phyloP scores from a whole-genome alignment of 2,797 vertebrate genomes.

The Orestias chungarensis region DNA sequence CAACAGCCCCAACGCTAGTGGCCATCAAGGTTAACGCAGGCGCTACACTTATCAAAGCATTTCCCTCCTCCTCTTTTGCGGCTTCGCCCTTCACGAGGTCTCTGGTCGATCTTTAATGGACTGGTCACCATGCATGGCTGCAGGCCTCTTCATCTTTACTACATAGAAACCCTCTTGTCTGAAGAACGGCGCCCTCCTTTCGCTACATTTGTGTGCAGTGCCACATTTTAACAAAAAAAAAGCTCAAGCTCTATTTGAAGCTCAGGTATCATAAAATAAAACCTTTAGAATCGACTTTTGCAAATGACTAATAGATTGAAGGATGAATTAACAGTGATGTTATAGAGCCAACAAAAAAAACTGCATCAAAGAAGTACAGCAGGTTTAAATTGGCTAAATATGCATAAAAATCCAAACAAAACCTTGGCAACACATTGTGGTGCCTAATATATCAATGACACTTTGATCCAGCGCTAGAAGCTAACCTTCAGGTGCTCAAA shows the following conservation, averaged over 20 bases:
- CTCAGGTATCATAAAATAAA: conserved; percentile 77
- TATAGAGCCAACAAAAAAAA: too few species aligned
- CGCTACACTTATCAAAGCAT: conserved; percentile 96
- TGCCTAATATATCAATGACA: neutral
- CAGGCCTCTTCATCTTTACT: conserved; percentile 75
- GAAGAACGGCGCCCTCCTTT: conserved; percentile 50
- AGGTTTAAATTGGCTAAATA: neutral
- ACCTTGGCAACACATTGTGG: neutral
- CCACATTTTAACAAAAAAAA: conserved; percentile 44
- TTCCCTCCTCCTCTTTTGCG: conserved; percentile 78
- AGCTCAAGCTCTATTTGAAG: conserved; percentile 71
- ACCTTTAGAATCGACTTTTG: conserved; percentile 65
- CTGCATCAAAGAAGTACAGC: neutral
- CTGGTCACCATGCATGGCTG: conserved; percentile 81
- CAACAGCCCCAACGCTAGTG: conserved; percentile 73
- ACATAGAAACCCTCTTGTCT: conserved; percentile 47
- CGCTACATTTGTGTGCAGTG: conserved; percentile 64
- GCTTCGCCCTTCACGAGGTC: conserved; percentile 62
- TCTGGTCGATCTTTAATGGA: conserved; percentile 85
- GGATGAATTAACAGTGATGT: conserved; percentile 50
- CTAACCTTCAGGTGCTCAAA: conserved; percentile 20
- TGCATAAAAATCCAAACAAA: neutral
- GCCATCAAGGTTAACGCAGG: conserved; percentile 96
- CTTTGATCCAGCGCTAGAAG: conserved; percentile 12
- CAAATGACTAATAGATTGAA: conserved; percentile 79